Evolutionary conservation across 2,797 vertebrate species (phyloP), one percentile per base, ranked within the genome.

Genomic region (Halcyon smyrnensis): DNA sequence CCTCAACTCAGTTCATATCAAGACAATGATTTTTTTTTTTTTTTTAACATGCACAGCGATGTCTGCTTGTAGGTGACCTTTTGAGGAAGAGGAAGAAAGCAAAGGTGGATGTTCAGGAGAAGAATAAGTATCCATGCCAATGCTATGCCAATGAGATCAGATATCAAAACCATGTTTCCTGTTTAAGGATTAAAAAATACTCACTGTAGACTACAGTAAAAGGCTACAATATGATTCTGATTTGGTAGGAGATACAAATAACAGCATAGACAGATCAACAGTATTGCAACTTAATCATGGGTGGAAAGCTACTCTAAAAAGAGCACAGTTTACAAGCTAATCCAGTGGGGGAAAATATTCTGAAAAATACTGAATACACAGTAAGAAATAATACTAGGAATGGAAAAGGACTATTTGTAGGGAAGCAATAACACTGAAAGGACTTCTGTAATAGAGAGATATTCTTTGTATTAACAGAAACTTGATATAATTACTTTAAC

Each of bases 201-300:
- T 18, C 10, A 32, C 30, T 77, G 43, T 37, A 62, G 16, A 56
- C n/a, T 39, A 39, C 25, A 3, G 36, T 43, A 68, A 85, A 83
- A 73, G 32, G 28, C 25, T 84, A 34, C 41, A 69, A n/a, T 48
- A 32, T 69, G 32, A 65, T 88, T 85, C 50, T 69, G 34, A 82
- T 87, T 82, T 90, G 34, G 54, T 76, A 60, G 54, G 15, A 76
- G 59, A 79, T 85, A 65, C 56, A 95, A 95, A 74, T 85, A 91
- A 76, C 24, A 65, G 41, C 1, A 13, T 50, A 89, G 83, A 73
- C 67, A 91, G 39, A 83, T 73, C 63, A 78, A 43, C 23, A 68
- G 39, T 62, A 79, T 64, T 43, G 46, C 83, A 85, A 65, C 37
- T 69, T 80, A 89, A 84, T 71, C 24, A 60, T n/a, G n/a, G 3